Percentiles rank a stretch among this genome's conserved stretches.
These are phyloP conservation scores for Heterocephalus glaber DNA, from an alignment of 2,113 vertebrate species.

Conservation along the genomic window DNA sequence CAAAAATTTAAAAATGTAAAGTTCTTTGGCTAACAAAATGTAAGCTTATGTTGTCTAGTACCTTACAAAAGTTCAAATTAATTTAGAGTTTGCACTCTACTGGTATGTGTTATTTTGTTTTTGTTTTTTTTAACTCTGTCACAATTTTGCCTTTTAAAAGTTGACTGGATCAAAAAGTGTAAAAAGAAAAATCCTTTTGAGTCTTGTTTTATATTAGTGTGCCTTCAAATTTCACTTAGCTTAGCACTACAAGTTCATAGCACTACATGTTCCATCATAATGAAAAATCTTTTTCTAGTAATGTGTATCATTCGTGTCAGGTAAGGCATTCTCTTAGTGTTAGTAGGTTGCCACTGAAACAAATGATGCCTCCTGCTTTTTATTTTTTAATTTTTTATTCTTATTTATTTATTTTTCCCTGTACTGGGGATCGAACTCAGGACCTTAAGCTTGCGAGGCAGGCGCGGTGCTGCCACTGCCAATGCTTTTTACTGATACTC, in stretches of 20 bases:
- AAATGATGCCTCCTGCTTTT: background rate
- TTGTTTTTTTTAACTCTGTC: background rate
- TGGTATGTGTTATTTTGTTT: background rate
- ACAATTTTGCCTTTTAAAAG: background rate
- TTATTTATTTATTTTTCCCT: too few relatives aligned
- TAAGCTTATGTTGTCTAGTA: background rate
- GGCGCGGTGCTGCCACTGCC: too few relatives aligned
- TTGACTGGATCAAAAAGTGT: background rate
- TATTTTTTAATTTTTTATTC: too few relatives aligned
- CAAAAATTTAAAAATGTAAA: background rate
- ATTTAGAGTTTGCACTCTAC: background rate
- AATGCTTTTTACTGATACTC: background rate
- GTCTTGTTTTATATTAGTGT: background rate
- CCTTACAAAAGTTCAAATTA: conserved; percentile 16
- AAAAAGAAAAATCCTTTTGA: background rate
- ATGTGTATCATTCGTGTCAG: background rate
- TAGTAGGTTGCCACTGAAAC: background rate
- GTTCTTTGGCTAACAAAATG: background rate
- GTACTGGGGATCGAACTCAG: background rate
- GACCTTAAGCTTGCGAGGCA: background rate
- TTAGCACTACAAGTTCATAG: background rate
- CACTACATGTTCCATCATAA: background rate
- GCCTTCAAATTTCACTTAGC: background rate
- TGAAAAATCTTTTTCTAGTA: background rate
- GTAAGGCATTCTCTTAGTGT: background rate